Evolutionary conservation across 2,888 invertebrate genomes (phyloP), one percentile per base, ranked within the genome.

Genomic region (Scaptomyza polygonia): DNA sequence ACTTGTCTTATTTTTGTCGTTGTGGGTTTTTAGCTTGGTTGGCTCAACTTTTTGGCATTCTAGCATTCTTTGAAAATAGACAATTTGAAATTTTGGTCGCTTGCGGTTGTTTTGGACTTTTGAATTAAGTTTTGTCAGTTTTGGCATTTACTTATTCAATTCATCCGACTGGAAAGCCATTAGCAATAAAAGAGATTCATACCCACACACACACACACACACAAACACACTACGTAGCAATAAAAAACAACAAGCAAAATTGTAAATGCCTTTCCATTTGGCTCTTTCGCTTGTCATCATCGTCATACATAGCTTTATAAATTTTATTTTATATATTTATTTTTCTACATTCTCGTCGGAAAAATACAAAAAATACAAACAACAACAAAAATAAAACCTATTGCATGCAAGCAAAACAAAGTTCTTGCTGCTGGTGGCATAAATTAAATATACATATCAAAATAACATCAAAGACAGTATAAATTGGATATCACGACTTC

Each of bases 31-130:
- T 11, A 2, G n/a, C 8, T 21, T n/a, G 43, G 8, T 21, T n/a
- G n/a, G 59, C 18, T 36, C 69, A 79, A 79, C 79, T 85, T 82
- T 82, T 77, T 69, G 79, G 66, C 80, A 68, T 65, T 65, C 29
- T 63, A 40, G 61, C 78, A n/a, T n/a, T n/a, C n/a, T 77, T 75
- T 76, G 27, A 59, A 67, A 75, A 25, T 0, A 36, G 16, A 16
- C 6, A 14, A 7, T 74, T 70, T 66, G 14, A 67, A 77, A 77
- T 75, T 77, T 81, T 55, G 67, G 73, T 55, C 65, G 59, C 61
- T 68, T 66, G 66, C 64, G 47, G 56, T 57, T 65, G 47, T 53
- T 39, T 69, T 56, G 36, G 59, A 52, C 63, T 66, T 65, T 62
- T 55, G 70, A 70, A 70, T 74, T 73, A 47, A 51, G 59, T 55